These are phyloP conservation scores for Rhorus exstirpatorius DNA, from an alignment of 2,888 invertebrate genomes.

Conservation along the genomic window DNA sequence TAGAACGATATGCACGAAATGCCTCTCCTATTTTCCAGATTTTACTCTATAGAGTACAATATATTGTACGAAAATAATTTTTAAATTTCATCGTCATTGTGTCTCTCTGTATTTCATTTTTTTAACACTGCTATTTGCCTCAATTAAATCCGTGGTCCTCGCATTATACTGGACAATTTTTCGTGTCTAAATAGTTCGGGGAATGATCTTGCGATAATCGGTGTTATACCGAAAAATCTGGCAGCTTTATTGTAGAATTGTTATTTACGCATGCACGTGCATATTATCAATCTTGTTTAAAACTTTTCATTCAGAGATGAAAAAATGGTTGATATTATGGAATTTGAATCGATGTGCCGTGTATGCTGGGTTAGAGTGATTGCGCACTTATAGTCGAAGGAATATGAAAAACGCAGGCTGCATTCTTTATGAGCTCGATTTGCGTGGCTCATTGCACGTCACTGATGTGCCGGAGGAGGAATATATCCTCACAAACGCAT, in stretches of 20 bases:
- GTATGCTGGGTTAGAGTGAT: too few relatives aligned
- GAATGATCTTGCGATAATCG: too few relatives aligned
- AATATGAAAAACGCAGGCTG: neutral
- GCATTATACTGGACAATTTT: neutral
- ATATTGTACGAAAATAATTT: neutral
- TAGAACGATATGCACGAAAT: neutral
- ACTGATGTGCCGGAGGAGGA: neutral
- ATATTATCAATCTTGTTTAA: too few relatives aligned
- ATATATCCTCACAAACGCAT: too few relatives aligned
- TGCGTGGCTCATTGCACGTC: neutral
- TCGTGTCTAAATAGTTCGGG: too few relatives aligned
- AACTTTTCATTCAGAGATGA: too few relatives aligned
- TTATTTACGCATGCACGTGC: too few relatives aligned
- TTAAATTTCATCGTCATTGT: neutral
- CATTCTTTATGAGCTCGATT: conserved; percentile 3
- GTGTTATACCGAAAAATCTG: too few relatives aligned
- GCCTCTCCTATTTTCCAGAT: conserved; percentile 1
- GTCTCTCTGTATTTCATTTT: neutral
- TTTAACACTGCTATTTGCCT: neutral
- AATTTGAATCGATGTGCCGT: neutral
- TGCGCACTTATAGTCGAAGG: conserved; percentile 1
- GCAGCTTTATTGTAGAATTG: too few relatives aligned
- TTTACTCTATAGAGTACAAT: too few relatives aligned
- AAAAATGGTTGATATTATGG: too few relatives aligned
- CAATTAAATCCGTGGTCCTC: neutral